A percentile compares a stretch with the other conserved stretches of the same genome.
Evolutionary conservation across 2,888 invertebrate species (phyloP).

Genomic region (Dasysyrphus albostriatus): DNA sequence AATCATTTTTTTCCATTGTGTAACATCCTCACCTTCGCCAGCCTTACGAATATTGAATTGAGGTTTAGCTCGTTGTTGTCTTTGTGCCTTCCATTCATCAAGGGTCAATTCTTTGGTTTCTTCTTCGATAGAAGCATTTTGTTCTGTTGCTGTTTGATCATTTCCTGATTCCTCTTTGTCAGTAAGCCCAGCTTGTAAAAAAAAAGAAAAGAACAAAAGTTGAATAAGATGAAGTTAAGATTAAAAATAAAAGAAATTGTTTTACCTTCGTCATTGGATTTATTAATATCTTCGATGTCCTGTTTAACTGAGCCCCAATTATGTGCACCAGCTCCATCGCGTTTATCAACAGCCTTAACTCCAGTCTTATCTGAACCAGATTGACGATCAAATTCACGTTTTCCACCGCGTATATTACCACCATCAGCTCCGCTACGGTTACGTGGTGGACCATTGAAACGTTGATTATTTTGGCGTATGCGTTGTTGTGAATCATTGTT

Average conservation of each 20-base stretch:
- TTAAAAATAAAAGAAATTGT: neutral
- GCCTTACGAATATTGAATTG: constrained; percentile 96
- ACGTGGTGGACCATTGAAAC: constrained; percentile 79
- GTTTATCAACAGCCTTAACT: constrained; percentile 96
- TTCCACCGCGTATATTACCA: constrained; percentile 86
- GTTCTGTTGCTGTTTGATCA: constrained; percentile 83
- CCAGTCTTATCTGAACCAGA: constrained; percentile 98
- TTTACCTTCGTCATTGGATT: constrained; percentile 78
- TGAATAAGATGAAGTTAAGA: neutral
- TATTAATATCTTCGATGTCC: constrained; percentile 88
- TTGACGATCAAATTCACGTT: constrained; percentile 96
- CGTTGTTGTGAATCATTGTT: constrained; percentile 80
- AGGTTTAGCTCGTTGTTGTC: constrained; percentile 91
- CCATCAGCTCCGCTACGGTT: constrained; percentile 83
- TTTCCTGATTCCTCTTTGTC: constrained; percentile 83
- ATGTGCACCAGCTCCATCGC: constrained; percentile 96
- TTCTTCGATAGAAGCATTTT: constrained; percentile 85
- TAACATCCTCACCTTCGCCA: constrained; percentile 95
- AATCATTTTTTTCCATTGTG: constrained; percentile 96
- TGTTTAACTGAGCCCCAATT: constrained; percentile 98
- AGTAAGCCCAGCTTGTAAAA: constrained; percentile 70
- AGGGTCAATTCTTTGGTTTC: constrained; percentile 94
- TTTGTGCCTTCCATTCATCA: constrained; percentile 97
- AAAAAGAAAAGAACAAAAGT: neutral
- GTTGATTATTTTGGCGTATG: constrained; percentile 84